These are phyloP conservation scores for Oreochromis spilurus DNA, from an alignment of 2,113 vertebrate species.

Conservation along the genomic window DNA sequence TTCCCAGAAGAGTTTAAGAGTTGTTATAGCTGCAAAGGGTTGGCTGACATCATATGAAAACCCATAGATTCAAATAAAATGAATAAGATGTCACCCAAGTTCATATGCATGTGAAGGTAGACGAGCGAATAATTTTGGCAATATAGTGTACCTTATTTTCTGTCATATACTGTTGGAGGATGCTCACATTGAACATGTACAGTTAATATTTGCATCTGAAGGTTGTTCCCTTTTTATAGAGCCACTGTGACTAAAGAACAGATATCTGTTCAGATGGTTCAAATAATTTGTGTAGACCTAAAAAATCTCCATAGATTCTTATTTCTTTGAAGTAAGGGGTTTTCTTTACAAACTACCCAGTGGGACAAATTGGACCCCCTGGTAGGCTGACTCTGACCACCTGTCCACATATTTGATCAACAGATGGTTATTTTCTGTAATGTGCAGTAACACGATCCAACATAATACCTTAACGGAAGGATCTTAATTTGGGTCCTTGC, in stretches of 20 bases:
- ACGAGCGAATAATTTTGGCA: not conserved
- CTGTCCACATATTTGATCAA: not conserved
- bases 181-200: not conserved
- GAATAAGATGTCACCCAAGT: not conserved
- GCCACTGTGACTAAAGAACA: not conserved
- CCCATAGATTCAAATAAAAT: not conserved
- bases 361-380: not conserved
- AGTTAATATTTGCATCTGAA: not conserved
- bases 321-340: not conserved
- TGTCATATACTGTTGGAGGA: not conserved
- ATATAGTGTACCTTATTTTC: not conserved
- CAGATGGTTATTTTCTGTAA: not conserved
- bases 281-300: not conserved
- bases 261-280: not conserved
- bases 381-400: not conserved
- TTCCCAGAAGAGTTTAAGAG: not conserved
- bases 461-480: not conserved
- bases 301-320: not conserved
- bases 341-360: not conserved
- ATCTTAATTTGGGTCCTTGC: not conserved
- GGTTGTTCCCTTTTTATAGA: not conserved
- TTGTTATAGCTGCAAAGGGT: not conserved
- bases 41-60: not conserved
- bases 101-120: not conserved
- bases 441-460: not conserved